Evolutionary conservation across 1,140 invertebrate species (phyloP), one percentile per base, ranked within the genome.

Genomic region (Macrostomum lignano): DNA sequence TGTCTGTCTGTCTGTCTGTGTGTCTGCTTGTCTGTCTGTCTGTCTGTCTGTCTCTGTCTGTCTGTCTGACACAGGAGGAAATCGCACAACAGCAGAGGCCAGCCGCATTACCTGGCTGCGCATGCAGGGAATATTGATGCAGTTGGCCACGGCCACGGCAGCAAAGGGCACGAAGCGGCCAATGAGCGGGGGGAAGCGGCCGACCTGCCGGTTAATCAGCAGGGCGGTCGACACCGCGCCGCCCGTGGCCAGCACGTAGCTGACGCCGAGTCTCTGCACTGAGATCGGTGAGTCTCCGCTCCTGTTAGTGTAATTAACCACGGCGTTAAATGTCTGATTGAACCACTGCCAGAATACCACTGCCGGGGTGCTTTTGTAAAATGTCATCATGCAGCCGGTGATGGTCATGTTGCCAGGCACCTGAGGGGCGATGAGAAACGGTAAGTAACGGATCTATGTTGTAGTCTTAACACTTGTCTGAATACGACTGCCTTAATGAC

Each of bases 311-410:
- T 94, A 96, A 61, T 98, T 98, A 9, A 98, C 88, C 11, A 93
- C 52, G 20, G 88, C 86, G 61, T 98, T 96, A 62, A 96, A 98
- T 13, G 82, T 86, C 60, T 98, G 88, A 63, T 98, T 98, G 42
- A 93, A 68, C 78, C 86, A 96, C 60, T 98, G 88, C 86, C 86
- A 96, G 58, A 96, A 93, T 10, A 98, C 69, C 26, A 94, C 78
- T 14, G 77, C 78, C 29, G 71, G 70, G 20, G 74, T 73, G 2
- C 79, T 76, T 55, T 81, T 88, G 52, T 93, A 93, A 64, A 82
- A 96, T 38, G 86, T 81, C 44, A 96, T 62, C 82, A 96, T 93
- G 36, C 74, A 78, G 2, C 86, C 88, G 6, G 52, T 55, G 39
- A 88, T 75, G 22, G 72, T 52, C 60, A 79, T 88, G 45, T 84